Evolutionary conservation across 1,140 invertebrate genomes (phyloP).

Genomic region (Formica selysi): DNA sequence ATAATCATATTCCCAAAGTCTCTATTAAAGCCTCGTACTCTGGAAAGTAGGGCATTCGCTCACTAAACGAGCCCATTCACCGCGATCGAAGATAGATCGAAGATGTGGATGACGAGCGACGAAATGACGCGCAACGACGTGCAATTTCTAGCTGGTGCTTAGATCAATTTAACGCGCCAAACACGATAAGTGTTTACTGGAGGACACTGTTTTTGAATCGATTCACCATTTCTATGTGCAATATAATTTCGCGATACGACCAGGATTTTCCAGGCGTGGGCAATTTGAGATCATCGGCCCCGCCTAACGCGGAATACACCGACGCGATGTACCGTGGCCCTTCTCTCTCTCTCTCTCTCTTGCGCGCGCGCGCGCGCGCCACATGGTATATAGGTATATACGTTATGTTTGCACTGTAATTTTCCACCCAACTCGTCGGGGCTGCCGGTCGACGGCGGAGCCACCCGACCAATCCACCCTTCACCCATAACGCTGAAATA

Average conservation of each 20-base stretch:
- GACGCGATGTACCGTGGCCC: slow-evolving; percentile 48
- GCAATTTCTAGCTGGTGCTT: not conserved
- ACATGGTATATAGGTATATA: slow-evolving; percentile 62
- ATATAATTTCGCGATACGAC: slow-evolving; percentile 26
- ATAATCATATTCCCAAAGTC: not conserved
- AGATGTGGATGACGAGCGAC: not conserved
- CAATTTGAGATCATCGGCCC: slow-evolving; percentile 74
- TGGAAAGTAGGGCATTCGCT: not conserved
- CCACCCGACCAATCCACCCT: slow-evolving; percentile 54
- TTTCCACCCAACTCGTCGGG: slow-evolving; percentile 76
- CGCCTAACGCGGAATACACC: slow-evolving; percentile 67
- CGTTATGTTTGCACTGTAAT: slow-evolving; percentile 83
- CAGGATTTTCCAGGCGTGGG: slow-evolving; percentile 63
- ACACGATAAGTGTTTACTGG: not conserved
- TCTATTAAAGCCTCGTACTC: not conserved
- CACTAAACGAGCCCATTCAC: not conserved
- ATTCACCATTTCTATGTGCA: not conserved
- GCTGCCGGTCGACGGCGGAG: slow-evolving; percentile 68
- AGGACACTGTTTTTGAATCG: slow-evolving; percentile 11
- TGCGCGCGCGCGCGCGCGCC: not conserved
- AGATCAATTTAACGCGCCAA: not conserved
- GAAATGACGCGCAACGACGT: not conserved
- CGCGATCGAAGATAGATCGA: not conserved
- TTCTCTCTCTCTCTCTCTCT: not conserved
- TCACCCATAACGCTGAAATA: slow-evolving; percentile 80